These are phyloP conservation scores for Dicaeum eximium DNA, from an alignment of 2,113 vertebrate species.

Conservation along the genomic window DNA sequence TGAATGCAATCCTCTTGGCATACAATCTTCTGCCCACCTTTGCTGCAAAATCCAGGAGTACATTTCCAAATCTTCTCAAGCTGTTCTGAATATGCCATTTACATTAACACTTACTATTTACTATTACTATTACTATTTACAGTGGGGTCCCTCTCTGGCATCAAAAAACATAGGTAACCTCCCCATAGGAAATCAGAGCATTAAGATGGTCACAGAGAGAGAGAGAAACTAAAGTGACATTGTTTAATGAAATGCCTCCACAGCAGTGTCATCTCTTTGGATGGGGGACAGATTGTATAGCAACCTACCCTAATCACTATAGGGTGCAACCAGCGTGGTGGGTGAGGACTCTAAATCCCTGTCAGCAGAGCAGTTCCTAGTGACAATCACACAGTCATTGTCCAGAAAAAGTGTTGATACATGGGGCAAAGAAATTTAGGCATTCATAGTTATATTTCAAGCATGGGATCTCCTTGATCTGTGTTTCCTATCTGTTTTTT, in stretches of 20 bases:
- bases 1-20: not conserved
- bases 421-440: not conserved
- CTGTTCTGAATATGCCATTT: not conserved
- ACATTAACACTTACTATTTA: not conserved
- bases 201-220: not conserved
- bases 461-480: not conserved
- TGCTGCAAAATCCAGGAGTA: not conserved
- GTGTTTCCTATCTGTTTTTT: not conserved
- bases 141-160: not conserved
- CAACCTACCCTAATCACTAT: not conserved
- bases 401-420: not conserved
- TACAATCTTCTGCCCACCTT: not conserved
- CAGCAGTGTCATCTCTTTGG: not conserved
- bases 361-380: not conserved
- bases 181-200: not conserved
- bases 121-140: not conserved
- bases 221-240: not conserved
- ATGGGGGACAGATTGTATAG: no score
- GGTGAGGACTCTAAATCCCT: not conserved
- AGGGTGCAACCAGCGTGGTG: not conserved
- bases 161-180: not conserved
- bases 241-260: not conserved
- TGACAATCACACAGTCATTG: not conserved
- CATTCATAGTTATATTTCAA: not conserved
- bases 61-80: not conserved